These are phyloP conservation scores for Thaumatotibia leucotreta DNA, from an alignment of 1,140 invertebrate genomes.

Conservation along the genomic window DNA sequence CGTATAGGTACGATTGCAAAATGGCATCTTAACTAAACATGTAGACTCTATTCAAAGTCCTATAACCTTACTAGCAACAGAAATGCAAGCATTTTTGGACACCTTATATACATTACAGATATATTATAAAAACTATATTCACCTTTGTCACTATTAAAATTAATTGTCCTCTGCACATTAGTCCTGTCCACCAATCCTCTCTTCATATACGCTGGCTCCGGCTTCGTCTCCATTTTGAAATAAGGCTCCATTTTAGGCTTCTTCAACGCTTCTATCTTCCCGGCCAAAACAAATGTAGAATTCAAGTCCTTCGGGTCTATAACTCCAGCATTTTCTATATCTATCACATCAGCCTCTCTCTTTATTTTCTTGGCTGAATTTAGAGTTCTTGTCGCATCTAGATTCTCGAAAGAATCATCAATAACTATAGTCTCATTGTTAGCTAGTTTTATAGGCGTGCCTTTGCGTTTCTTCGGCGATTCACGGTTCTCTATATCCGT, in stretches of 20 bases:
- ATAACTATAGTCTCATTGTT: conserved; percentile 67
- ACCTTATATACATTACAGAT: not conserved
- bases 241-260: conserved; percentile 41
- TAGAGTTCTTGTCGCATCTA: conserved; percentile 48
- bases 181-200: conserved; percentile 47
- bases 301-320: conserved; percentile 65
- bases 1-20: too few relatives aligned
- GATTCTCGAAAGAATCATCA: conserved; percentile 56
- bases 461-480: conserved; percentile 50
- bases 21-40: too few relatives aligned
- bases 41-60: too few relatives aligned
- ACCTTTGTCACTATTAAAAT: conserved; percentile 60
- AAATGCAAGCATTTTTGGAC: not conserved
- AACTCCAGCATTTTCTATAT: conserved; percentile 37
- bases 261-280: conserved; percentile 43
- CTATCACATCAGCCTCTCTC: conserved; percentile 32
- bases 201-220: conserved; percentile 26
- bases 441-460: conserved; percentile 52
- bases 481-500: conserved; percentile 53
- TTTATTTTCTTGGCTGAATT: conserved; percentile 59
- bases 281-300: conserved; percentile 67
- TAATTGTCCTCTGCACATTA: conserved; percentile 45
- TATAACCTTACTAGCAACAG: too few relatives aligned
- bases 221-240: conserved; percentile 22
- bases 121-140: conserved; percentile 11